Evolutionary conservation across 2,113 vertebrate species (phyloP).

Genomic region (Cynocephalus volans): DNA sequence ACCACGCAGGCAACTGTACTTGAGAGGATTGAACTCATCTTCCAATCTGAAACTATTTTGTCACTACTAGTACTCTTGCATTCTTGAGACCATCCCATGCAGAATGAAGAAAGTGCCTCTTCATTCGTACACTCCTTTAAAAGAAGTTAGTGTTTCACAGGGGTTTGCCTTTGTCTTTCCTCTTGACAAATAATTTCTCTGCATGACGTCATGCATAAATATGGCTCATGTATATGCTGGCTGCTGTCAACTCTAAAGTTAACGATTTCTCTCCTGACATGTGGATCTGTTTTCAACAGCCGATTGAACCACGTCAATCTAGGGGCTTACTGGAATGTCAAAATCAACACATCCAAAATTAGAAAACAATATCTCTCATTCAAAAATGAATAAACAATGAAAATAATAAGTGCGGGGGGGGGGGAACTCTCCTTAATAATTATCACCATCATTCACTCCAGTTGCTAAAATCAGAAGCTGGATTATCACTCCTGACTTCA

Average conservation of each 20-base stretch:
- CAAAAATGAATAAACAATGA: background rate
- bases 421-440: background rate
- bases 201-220: background rate
- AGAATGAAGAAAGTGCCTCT: background rate
- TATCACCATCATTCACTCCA: background rate
- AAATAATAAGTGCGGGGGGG: too few relatives aligned
- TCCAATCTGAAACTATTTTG: background rate
- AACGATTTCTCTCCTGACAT: background rate
- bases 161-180: background rate
- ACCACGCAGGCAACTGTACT: background rate
- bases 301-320: background rate
- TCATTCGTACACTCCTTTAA: background rate
- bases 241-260: background rate
- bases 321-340: background rate
- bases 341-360: constrained; percentile 25
- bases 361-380: background rate
- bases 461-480: constrained; percentile 23
- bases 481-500: background rate
- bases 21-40: background rate
- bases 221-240: background rate
- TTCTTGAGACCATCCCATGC: background rate
- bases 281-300: background rate
- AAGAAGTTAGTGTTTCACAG: background rate
- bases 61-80: background rate
- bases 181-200: background rate